Evolutionary conservation across 1,140 invertebrate genomes (phyloP), one percentile per base, ranked within the genome.

Genomic region (Magallana angulata): DNA sequence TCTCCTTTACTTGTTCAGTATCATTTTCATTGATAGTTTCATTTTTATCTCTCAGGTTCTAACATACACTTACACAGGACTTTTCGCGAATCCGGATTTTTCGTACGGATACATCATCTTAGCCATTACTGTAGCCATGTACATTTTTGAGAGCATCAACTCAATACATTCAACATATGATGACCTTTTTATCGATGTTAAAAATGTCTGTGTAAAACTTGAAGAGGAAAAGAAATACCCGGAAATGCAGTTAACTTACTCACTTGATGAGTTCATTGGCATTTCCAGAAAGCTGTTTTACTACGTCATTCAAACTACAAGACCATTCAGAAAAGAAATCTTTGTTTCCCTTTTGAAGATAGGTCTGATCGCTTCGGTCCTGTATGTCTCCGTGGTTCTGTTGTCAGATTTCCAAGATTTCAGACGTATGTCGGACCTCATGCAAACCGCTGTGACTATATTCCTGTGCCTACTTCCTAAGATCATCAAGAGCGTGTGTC

Each of bases 381-480:
- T 89, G 11, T 85, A 80, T 4, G 68, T 89, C 11, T 89, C 88
- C 6, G 83, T 89, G 9, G 57, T 58, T 5, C 80, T 89, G 14
- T 59, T 89, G 24, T 62, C 59, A 5, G 58, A 57, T 81, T 89
- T 89, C 81, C 68, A 89, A 30, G 76, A 71, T 7, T 85, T 89
- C 57, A 62, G 85, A 58, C 82, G 84, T 48, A 57, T 89, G 11
- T 84, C 84, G n/a, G 82, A 83, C 7, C 84, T 88, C 1, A 88
- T 85, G 8, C 84, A 88, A 24, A 59, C 87, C 7, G 84, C 68
- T 14, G 76, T 82, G 11, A 88, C 87, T 0, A 18, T 85, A 14
- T 88, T 88, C 60, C 81, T 88, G 9, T 88, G 87, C 62, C 57
- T 88, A 7, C 57, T 88, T 16, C 87, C 87, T 1, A 88, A 88